Conservation (phyloP, 2,797 vertebrate genomes). For the Coluber constrictor region DNA sequence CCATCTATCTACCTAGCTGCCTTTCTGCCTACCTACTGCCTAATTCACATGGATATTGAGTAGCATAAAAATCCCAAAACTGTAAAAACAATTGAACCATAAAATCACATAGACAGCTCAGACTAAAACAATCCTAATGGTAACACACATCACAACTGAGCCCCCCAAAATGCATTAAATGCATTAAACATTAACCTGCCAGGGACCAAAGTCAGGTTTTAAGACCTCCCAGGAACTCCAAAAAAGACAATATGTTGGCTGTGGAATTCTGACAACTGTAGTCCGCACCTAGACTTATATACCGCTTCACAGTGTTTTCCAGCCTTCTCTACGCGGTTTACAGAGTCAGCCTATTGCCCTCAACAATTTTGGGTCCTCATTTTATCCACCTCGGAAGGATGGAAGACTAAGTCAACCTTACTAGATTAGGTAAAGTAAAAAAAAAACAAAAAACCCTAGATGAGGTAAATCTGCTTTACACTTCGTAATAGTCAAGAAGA, state of each 20-base stretch:
- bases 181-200: not conserved
- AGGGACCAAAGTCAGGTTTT: not conserved
- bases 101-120: not conserved
- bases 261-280: not conserved
- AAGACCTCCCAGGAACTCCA: not conserved
- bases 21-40: no score
- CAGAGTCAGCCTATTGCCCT: no score
- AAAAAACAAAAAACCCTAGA: no score
- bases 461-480: not conserved
- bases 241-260: not conserved
- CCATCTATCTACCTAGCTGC: no score
- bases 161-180: not conserved
- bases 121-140: not conserved
- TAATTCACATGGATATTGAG: not conserved
- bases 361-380: no score
- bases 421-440: not conserved
- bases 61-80: not conserved
- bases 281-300: no score
- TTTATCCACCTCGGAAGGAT: no score
- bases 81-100: not conserved
- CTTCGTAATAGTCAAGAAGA: not conserved
- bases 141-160: not conserved
- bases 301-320: no score
- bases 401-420: no score
- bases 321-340: no score